phyloP scores from a whole-genome alignment of 1,140 invertebrate species.

The Drosophila pandora region DNA sequence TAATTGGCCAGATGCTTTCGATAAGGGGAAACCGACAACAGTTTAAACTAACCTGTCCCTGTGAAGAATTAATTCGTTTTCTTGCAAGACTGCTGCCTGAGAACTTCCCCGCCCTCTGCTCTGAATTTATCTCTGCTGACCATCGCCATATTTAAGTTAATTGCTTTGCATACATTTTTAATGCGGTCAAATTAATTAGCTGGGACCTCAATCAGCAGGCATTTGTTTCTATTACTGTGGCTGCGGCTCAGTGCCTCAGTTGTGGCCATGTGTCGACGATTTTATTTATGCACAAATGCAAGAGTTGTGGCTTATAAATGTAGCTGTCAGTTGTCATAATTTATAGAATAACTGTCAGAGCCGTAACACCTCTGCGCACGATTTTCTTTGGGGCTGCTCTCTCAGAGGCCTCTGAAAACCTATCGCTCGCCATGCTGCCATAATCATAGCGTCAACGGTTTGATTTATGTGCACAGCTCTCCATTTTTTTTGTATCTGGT shows the following conservation, averaged over 20 bases:
- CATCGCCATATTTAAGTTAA: constrained; percentile 71
- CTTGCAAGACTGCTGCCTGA: constrained; percentile 24
- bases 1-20: constrained; percentile 47
- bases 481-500: constrained; percentile 50
- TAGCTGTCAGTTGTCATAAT: constrained; percentile 82
- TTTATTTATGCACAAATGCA: constrained; percentile 72
- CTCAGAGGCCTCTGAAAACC: constrained; percentile 54
- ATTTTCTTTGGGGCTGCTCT: constrained; percentile 55
- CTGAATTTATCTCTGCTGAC: constrained; percentile 43
- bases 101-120: constrained; percentile 32
- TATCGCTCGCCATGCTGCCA: constrained; percentile 61
- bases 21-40: constrained; percentile 31
- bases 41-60: constrained; percentile 30
- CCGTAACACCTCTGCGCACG: constrained; percentile 74
- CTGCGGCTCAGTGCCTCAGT: constrained; percentile 5
- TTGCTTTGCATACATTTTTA: constrained; percentile 73
- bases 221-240: constrained; percentile 32
- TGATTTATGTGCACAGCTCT: constrained; percentile 70
- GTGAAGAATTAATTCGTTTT: constrained; percentile 51
- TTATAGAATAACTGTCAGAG: constrained; percentile 80
- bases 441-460: constrained; percentile 80
- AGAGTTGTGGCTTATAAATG: constrained; percentile 80
- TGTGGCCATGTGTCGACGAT: constrained; percentile 58
- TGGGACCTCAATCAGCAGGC: constrained; percentile 41
- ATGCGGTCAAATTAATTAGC: constrained; percentile 76